Evolutionary conservation across 64 coral and sea anemone species (phyloP).

Genomic region (Cladopsammia gracilis): DNA sequence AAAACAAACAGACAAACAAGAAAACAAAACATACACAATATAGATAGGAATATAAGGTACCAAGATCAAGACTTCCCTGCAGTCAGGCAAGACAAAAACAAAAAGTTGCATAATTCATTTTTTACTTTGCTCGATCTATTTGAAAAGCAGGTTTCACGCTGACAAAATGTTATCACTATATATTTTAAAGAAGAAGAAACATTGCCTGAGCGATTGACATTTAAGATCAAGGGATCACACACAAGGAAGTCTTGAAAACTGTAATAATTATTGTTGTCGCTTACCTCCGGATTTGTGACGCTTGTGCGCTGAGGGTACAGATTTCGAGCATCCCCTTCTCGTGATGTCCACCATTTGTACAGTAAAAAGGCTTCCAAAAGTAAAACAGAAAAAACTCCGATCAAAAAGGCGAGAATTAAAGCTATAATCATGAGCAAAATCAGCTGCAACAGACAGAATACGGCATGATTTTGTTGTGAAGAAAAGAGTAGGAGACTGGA

Average conservation of each 20-base stretch:
- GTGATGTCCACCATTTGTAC: slow-evolving; percentile 97
- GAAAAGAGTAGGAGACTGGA: neutral
- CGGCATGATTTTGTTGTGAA: neutral
- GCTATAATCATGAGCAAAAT: slow-evolving; percentile 77
- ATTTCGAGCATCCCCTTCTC: slow-evolving; percentile 65
- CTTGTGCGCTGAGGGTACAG: slow-evolving; percentile 69
- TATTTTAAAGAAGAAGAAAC: no score
- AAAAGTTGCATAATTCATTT: no score
- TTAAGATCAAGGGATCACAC: neutral
- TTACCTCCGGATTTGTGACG: slow-evolving; percentile 84
- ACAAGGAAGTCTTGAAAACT: no score
- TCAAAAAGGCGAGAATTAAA: slow-evolving; percentile 87
- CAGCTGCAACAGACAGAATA: neutral
- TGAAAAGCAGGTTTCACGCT: no score
- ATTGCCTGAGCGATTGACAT: no score
- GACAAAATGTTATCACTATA: no score
- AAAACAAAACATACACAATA: no score
- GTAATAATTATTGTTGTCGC: neutral
- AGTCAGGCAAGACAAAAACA: no score
- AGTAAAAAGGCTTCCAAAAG: slow-evolving; percentile 84
- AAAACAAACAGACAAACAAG: no score
- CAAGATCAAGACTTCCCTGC: no score
- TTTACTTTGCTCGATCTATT: no score
- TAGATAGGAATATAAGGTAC: no score
- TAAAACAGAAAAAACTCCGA: slow-evolving; percentile 90